Evolutionary conservation across 2,888 invertebrate species (phyloP).

Genomic region (Alloscopus bannaensis): DNA sequence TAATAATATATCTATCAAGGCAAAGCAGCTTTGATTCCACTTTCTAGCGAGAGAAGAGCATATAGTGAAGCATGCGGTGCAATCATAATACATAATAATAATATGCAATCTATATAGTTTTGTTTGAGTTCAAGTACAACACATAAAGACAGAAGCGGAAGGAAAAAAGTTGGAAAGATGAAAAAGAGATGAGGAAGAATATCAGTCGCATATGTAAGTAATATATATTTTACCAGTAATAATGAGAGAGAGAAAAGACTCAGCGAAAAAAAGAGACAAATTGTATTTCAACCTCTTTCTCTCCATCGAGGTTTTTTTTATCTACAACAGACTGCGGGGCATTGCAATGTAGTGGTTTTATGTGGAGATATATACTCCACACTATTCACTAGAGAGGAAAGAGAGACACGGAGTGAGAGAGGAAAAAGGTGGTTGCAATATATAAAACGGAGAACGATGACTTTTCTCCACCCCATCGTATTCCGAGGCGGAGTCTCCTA

Average conservation of each 20-base stretch:
- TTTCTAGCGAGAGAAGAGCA: conserved; percentile 4
- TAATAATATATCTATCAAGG: conserved; percentile 32
- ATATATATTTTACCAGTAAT: conserved; percentile 66
- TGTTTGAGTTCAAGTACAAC: conserved; percentile 1
- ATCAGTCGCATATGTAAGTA: conserved; percentile 64
- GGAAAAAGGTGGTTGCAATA: conserved; percentile 46
- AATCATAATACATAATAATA: neutral
- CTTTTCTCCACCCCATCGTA: conserved; percentile 73
- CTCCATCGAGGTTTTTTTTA: conserved; percentile 25
- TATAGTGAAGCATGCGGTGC: neutral
- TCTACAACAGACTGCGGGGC: conserved; percentile 10
- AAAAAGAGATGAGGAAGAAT: conserved; percentile 67
- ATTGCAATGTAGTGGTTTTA: conserved; percentile 41
- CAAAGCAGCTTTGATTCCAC: conserved; percentile 50
- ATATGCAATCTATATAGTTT: neutral
- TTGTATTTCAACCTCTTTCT: conserved; percentile 59
- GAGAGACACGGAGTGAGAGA: conserved; percentile 22
- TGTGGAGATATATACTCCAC: conserved; percentile 30
- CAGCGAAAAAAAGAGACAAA: conserved; percentile 58
- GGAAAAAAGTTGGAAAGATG: conserved; percentile 61
- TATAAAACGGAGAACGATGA: conserved; percentile 69
- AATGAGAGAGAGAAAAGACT: conserved; percentile 54
- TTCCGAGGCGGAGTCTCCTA: conserved; percentile 73
- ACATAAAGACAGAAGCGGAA: no score
- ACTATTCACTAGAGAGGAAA: conserved; percentile 33